Evolutionary conservation across 2,797 vertebrate genomes (phyloP), one percentile per base, ranked within the genome.

Genomic region (Neosalanx taihuensis): DNA sequence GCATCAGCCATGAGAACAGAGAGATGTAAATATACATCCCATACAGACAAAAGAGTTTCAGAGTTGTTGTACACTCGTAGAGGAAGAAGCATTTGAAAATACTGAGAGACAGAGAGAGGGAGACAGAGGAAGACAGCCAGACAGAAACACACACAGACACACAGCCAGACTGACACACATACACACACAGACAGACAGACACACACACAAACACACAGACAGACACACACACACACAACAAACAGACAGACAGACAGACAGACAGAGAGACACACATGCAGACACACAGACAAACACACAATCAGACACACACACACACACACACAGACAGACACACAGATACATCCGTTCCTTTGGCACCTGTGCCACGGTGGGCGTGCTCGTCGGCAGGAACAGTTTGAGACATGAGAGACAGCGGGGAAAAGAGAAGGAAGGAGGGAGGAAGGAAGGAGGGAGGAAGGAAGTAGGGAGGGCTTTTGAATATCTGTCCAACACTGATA

Each of bases 31-130:
- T 17, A 56, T n/a, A 56, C 51, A 56, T n/a, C 15, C 3, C 51
- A 56, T n/a, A 56, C 18, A 56, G 4, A 56, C 51, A 17, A 17
- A n/a, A 65, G 72, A 79, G 72, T 81, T 85, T 76, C 68, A 81
- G 74, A 87, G 83, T 75, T 5, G 80, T 86, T 75, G 79, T 86
- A 89, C 78, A 88, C 83, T 82, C 83, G 81, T 85, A 81, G 74
- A 84, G 84, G 83, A 87, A 88, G 87, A 87, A 89, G 89, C 87
- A 89, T 87, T 90, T 89, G 76, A 89, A 81, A 85, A 83, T 80
- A 86, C 70, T 77, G 74, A 74, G 78, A 85, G 69, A 85, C 76
- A 71, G 76, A 63, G 23, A 69, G 33, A 78, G 78, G 86, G 79
- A 84, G 76, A 85, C 67, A 57, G 49, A 60, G 23, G 23, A 26